Percentiles rank a stretch among this genome's conserved stretches.
These are phyloP conservation scores for Trichechus manatus DNA, from an alignment of 2,113 vertebrate species.

Conservation along the genomic window DNA sequence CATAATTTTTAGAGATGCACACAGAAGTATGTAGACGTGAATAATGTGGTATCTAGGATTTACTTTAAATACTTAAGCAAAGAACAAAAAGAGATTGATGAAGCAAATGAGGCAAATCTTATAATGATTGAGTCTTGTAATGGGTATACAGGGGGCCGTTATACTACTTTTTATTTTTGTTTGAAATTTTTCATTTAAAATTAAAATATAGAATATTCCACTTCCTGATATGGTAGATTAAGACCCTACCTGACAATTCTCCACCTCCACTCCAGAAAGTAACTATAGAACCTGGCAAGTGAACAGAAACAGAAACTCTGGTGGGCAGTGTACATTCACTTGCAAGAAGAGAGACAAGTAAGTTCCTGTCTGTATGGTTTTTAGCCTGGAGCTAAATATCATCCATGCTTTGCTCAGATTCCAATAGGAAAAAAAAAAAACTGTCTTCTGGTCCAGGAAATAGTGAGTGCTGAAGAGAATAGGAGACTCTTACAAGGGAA, in stretches of 20 bases:
- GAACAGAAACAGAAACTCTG: neutral
- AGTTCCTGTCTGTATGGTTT: neutral
- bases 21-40: neutral
- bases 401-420: neutral
- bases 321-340: neutral
- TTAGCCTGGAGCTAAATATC: neutral
- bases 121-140: neutral
- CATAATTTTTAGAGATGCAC: too few relatives aligned
- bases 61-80: constrained; percentile 7
- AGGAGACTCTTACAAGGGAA: neutral
- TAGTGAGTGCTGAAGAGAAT: neutral
- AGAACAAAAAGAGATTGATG: neutral
- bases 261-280: neutral
- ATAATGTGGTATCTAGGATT: neutral
- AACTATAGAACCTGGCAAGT: neutral
- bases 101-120: neutral
- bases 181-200: neutral
- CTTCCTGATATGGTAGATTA: neutral
- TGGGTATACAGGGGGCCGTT: neutral
- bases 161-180: neutral
- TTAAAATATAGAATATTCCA: neutral
- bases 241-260: neutral
- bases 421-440: neutral
- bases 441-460: neutral
- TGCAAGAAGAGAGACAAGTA: neutral